Conservation (phyloP, 2,113 vertebrate genomes). For the Pristiophorus japonicus region DNA sequence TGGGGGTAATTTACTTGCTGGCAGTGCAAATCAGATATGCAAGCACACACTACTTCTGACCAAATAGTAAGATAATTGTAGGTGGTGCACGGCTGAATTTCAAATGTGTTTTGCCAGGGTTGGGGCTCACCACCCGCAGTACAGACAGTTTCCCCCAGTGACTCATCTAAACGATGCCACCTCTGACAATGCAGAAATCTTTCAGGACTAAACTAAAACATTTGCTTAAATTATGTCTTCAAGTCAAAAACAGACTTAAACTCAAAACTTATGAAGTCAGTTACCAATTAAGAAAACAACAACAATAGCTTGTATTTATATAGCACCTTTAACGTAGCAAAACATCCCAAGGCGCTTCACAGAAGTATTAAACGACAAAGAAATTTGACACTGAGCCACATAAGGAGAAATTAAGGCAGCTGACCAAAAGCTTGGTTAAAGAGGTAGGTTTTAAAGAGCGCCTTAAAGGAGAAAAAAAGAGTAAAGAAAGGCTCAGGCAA, state of each 20-base stretch:
- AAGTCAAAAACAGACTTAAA: neutral
- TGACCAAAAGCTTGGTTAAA: too few relatives aligned
- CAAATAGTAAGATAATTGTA: neutral
- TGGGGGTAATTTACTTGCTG: neutral
- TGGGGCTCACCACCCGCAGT: neutral
- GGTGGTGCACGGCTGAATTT: neutral
- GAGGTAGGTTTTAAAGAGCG: too few relatives aligned
- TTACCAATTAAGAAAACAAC: too few relatives aligned
- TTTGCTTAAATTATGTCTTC: neutral
- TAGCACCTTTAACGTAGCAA: too few relatives aligned
- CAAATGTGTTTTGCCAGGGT: neutral
- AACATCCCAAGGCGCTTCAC: too few relatives aligned
- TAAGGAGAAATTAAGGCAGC: too few relatives aligned
- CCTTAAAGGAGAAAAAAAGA: too few relatives aligned
- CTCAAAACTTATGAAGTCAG: neutral
- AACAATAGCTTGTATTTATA: too few relatives aligned
- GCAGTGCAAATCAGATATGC: neutral
- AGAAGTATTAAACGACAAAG: too few relatives aligned
- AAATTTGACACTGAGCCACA: too few relatives aligned
- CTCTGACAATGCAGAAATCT: neutral
- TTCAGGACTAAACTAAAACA: neutral
- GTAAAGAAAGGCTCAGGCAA: too few relatives aligned
- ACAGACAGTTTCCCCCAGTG: neutral
- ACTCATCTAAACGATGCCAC: neutral
- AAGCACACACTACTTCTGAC: neutral